phyloP scores from a whole-genome alignment of 2,888 invertebrate species.

The Pterobdella sp. region DNA sequence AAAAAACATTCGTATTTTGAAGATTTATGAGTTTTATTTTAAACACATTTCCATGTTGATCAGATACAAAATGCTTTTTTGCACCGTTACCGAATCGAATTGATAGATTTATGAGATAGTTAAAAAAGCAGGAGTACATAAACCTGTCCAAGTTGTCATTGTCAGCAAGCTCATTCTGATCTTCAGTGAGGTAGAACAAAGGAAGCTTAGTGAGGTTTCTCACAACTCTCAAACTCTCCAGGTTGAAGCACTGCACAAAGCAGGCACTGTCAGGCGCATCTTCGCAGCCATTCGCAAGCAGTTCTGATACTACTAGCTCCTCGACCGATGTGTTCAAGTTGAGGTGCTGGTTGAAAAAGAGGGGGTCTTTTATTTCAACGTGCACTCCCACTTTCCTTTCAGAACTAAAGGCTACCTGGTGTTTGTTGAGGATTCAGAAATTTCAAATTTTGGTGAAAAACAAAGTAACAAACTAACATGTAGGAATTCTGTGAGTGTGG shows the following conservation, averaged over 20 bases:
- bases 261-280: slow-evolving; percentile 28
- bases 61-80: no score
- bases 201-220: slow-evolving; percentile 29
- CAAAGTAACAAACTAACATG: slow-evolving; percentile 7
- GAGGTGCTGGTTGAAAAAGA: slow-evolving; percentile 34
- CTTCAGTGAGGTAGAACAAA: slow-evolving; percentile 24
- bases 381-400: slow-evolving; percentile 35
- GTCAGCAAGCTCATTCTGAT: neutral
- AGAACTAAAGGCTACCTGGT: slow-evolving; percentile 29
- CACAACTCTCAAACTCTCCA: slow-evolving; percentile 30
- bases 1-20: no score
- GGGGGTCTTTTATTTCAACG: slow-evolving; percentile 36
- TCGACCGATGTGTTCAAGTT: slow-evolving; percentile 24
- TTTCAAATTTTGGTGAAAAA: neutral
- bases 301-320: slow-evolving; percentile 32
- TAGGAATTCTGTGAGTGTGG: slow-evolving; percentile 36
- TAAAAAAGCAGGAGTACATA: neutral
- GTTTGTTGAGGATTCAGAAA: neutral
- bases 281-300: slow-evolving; percentile 31
- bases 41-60: no score
- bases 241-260: slow-evolving; percentile 37
- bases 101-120: no score
- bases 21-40: no score
- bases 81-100: no score
- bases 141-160: slow-evolving; percentile 11